A percentile compares a stretch with the other conserved stretches of the same genome.
These are phyloP conservation scores for Teleopsis dalmanni DNA, from an alignment of 1,140 invertebrate species.

Conservation along the genomic window DNA sequence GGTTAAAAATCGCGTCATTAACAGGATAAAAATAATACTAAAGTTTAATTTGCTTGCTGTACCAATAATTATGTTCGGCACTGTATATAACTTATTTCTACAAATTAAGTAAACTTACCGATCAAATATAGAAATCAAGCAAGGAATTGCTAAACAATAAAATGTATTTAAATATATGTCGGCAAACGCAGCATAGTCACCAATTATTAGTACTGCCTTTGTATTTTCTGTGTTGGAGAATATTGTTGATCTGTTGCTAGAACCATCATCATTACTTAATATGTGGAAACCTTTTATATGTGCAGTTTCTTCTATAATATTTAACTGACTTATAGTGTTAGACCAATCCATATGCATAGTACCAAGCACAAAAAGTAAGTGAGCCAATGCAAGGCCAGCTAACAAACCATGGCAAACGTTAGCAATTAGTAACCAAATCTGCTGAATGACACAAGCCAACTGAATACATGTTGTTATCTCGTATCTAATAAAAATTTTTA, in stretches of 20 bases:
- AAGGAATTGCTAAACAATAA: conserved; percentile 41
- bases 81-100: too few species aligned
- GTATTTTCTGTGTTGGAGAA: too few species aligned
- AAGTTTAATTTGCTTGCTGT: too few species aligned
- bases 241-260: too few species aligned
- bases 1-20: too few species aligned
- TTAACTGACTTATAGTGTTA: conserved; percentile 21
- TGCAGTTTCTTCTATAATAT: conserved; percentile 35
- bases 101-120: conserved; percentile 40
- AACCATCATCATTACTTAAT: too few species aligned
- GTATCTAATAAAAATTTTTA: conserved; percentile 14
- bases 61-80: too few species aligned
- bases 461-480: conserved; percentile 36
- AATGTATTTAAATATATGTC: conserved; percentile 42
- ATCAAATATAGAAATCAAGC: conserved; percentile 42
- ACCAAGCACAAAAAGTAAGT: conserved; percentile 39
- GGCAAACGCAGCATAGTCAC: conserved; percentile 37
- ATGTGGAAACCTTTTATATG: too few species aligned
- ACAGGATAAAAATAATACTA: too few species aligned
- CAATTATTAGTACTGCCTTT: background rate
- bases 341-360: conserved; percentile 40
- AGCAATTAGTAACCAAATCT: conserved; percentile 42
- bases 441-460: conserved; percentile 41
- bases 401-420: conserved; percentile 43
- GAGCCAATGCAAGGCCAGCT: conserved; percentile 42